Percentiles rank a stretch among this genome's conserved stretches.
Conservation (phyloP, 2,888 invertebrate species). For the Eugnorisma glareosa region DNA sequence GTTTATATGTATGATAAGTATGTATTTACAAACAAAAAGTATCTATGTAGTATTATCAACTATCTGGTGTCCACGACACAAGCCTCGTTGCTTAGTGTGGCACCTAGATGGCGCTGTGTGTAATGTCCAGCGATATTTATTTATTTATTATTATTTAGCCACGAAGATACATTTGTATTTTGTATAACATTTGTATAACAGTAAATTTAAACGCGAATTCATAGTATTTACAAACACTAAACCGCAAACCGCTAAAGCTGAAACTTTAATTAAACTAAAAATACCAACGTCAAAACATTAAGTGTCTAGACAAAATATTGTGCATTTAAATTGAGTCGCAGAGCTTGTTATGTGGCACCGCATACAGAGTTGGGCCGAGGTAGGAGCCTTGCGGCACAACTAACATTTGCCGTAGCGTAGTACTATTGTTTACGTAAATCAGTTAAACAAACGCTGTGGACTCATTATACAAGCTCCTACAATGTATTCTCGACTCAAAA, state of each 20-base stretch:
- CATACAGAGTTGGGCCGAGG: conserved; percentile 25
- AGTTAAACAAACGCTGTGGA: conserved; percentile 54
- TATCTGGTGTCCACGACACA: no score
- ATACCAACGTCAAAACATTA: conserved; percentile 30
- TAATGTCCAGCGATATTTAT: no score
- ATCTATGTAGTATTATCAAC: no score
- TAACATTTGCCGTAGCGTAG: conserved; percentile 26
- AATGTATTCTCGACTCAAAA: conserved; percentile 20
- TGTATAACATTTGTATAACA: not conserved
- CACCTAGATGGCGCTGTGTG: no score
- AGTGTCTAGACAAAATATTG: conserved; percentile 56
- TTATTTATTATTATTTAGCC: no score
- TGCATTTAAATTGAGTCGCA: conserved; percentile 55
- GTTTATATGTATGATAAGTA: no score
- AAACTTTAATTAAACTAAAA: conserved; percentile 59
- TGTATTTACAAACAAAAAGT: no score
- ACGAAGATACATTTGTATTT: no score
- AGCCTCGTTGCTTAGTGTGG: no score
- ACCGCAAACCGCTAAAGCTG: conserved; percentile 6
- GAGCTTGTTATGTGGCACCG: conserved; percentile 32
- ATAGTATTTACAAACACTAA: not conserved
- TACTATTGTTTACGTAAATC: conserved; percentile 57
- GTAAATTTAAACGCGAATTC: conserved; percentile 7
- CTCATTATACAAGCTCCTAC: conserved; percentile 55
- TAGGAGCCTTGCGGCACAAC: conserved; percentile 43